Percentiles rank a stretch among this genome's conserved stretches.
Conservation (phyloP, 2,888 invertebrate species). For the Spisula subtruncata region DNA sequence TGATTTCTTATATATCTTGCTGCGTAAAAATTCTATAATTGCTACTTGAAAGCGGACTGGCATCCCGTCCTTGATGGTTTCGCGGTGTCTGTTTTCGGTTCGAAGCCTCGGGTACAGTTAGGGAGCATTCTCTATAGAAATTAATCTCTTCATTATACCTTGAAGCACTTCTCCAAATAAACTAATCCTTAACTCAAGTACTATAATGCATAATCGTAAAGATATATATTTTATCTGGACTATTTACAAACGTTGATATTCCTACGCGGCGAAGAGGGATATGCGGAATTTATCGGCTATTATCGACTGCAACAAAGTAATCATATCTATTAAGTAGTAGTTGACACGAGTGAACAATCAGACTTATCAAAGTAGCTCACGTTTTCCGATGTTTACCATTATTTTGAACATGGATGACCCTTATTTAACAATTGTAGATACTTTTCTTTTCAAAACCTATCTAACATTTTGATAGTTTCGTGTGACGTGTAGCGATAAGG, state of each 20-base stretch:
- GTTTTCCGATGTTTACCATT: constrained; percentile 50
- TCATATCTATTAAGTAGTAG: constrained; percentile 44
- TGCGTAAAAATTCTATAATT: constrained; percentile 42
- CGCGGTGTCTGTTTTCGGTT: constrained; percentile 16
- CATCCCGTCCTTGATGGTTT: neutral
- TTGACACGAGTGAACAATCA: constrained; percentile 57
- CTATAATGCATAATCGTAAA: constrained; percentile 34
- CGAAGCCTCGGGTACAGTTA: constrained; percentile 35
- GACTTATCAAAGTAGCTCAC: constrained; percentile 56
- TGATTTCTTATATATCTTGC: constrained; percentile 16
- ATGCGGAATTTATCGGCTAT: constrained; percentile 55
- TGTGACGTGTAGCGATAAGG: constrained; percentile 19
- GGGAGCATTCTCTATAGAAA: neutral
- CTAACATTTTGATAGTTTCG: constrained; percentile 28
- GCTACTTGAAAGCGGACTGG: constrained; percentile 18
- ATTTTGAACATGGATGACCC: constrained; percentile 39
- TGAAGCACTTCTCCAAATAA: constrained; percentile 24
- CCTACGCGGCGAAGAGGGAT: constrained; percentile 40
- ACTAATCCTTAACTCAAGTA: constrained; percentile 31
- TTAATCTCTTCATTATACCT: constrained; percentile 33
- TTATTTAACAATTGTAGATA: constrained; percentile 43
- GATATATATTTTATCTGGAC: constrained; percentile 49
- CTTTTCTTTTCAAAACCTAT: constrained; percentile 42
- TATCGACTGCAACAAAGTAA: constrained; percentile 51
- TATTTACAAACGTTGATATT: constrained; percentile 44